Evolutionary conservation across 2,888 invertebrate genomes (phyloP).

Genomic region (Amphipyra tragopoginis): DNA sequence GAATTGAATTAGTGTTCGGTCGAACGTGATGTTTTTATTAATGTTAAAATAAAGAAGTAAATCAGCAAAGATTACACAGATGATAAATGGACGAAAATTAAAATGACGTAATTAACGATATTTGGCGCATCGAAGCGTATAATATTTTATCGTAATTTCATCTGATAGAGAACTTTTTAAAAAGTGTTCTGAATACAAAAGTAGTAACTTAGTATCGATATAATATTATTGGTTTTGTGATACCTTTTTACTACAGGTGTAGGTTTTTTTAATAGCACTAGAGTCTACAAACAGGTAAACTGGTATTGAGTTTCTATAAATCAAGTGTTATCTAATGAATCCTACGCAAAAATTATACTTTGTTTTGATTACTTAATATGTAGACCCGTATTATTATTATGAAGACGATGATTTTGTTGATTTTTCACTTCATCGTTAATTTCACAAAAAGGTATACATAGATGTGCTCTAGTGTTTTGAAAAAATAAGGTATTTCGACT

Average conservation of each 20-base stretch:
- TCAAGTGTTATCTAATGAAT: slow-evolving; percentile 36
- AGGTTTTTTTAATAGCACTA: no score
- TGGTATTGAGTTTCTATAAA: slow-evolving; percentile 21
- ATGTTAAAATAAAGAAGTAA: slow-evolving; percentile 10
- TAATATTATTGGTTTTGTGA: no score
- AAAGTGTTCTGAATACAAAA: slow-evolving; percentile 32
- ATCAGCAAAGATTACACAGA: not conserved
- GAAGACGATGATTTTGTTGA: slow-evolving; percentile 1
- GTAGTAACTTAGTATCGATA: no score
- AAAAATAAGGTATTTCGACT: no score
- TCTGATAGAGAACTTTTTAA: not conserved
- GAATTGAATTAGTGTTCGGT: slow-evolving; percentile 24
- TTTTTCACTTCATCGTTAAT: not conserved
- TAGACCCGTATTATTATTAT: not conserved
- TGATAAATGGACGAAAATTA: not conserved
- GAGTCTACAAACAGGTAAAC: no score
- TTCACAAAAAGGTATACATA: no score
- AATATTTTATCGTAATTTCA: no score
- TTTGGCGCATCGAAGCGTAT: not conserved
- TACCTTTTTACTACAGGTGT: no score
- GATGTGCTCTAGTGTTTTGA: no score
- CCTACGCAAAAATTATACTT: slow-evolving; percentile 31
- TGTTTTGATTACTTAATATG: slow-evolving; percentile 4
- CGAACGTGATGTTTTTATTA: slow-evolving; percentile 37
- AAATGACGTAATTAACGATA: not conserved